A percentile compares a stretch with the other conserved stretches of the same genome.
These are phyloP conservation scores for Tachina fera DNA, from an alignment of 2,888 invertebrate species.

Conservation along the genomic window DNA sequence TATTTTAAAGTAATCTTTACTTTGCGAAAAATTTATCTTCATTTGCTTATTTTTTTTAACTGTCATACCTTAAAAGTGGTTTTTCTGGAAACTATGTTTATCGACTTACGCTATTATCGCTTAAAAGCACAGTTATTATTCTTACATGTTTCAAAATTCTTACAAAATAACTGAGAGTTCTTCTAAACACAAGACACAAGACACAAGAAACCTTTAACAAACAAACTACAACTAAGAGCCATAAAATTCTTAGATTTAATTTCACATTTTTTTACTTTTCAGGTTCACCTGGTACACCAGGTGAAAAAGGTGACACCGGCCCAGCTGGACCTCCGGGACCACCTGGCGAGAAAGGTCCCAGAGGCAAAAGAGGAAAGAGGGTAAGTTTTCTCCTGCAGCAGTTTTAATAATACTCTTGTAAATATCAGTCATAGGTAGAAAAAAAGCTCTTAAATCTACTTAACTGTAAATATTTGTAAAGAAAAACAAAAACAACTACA, in stretches of 20 bases:
- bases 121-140: no score
- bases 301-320: constrained; percentile 84
- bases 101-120: no score
- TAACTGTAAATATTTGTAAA: constrained; percentile 63
- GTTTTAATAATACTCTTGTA: constrained; percentile 44
- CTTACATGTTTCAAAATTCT: not conserved
- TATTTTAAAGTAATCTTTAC: no score
- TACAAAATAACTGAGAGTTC: no score
- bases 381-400: constrained; percentile 85
- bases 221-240: no score
- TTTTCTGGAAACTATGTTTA: no score
- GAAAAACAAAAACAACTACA: not conserved
- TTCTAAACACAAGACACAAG: no score
- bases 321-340: constrained; percentile 90
- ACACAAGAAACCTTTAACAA: no score
- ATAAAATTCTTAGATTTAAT: no score
- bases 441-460: constrained; percentile 39
- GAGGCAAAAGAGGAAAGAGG: constrained; percentile 97
- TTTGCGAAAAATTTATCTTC: no score
- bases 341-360: constrained; percentile 93
- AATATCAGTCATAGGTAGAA: constrained; percentile 21
- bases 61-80: no score
- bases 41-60: no score
- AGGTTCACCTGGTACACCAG: constrained; percentile 81
- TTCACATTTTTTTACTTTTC: constrained; percentile 22